Conservation (phyloP, 2,797 vertebrate species). For the Salarias fasciatus region DNA sequence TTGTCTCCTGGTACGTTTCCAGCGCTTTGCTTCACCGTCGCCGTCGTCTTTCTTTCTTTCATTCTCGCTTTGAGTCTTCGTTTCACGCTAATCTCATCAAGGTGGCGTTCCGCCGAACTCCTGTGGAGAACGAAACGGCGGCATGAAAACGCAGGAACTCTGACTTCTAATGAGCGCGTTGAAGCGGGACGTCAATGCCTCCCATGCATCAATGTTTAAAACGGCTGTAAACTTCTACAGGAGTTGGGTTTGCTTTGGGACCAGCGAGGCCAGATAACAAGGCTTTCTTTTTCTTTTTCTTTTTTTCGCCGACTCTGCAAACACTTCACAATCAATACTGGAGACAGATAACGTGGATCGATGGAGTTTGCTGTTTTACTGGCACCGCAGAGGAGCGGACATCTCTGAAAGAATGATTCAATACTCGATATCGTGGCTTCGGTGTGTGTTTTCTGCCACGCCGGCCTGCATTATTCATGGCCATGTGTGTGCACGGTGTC, state of each 20-base stretch:
- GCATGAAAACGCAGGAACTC: conserved; percentile 45
- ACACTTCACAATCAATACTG: conserved; percentile 28
- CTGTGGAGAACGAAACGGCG: conserved; percentile 13
- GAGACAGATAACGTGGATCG: conserved; percentile 36
- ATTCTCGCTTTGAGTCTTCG: neutral
- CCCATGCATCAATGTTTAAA: conserved; percentile 57
- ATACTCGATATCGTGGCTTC: conserved; percentile 28
- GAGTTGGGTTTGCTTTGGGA: conserved; percentile 37
- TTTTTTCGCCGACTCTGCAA: conserved; percentile 37
- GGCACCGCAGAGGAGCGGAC: conserved; percentile 8
- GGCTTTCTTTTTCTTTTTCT: neutral
- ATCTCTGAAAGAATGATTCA: neutral
- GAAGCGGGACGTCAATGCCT: neutral
- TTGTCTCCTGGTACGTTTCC: conserved; percentile 55
- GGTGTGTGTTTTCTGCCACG: conserved; percentile 8
- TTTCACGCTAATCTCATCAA: conserved; percentile 20
- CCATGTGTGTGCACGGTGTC: neutral
- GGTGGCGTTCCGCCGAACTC: no score
- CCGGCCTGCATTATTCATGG: conserved; percentile 43
- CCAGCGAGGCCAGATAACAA: conserved; percentile 29
- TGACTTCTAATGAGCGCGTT: conserved; percentile 56
- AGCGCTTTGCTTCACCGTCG: conserved; percentile 4
- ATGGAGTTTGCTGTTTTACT: conserved; percentile 39
- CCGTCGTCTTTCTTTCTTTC: neutral
- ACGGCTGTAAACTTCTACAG: conserved; percentile 46